A percentile compares a stretch with the other conserved stretches of the same genome.
These are phyloP conservation scores for Rhogogaster chlorosoma DNA, from an alignment of 2,888 invertebrate genomes.

Conservation along the genomic window DNA sequence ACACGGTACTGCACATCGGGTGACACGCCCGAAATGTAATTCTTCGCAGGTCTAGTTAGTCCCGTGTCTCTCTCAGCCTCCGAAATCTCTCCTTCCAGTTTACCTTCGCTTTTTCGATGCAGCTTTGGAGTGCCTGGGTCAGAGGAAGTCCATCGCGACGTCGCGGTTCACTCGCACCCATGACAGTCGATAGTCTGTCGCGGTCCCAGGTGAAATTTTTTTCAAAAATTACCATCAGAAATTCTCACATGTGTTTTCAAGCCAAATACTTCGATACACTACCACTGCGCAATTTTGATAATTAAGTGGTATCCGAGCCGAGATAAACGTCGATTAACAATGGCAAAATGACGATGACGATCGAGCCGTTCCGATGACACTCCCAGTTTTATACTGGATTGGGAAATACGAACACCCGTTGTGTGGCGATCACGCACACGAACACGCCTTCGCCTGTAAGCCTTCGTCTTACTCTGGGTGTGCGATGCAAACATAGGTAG, in stretches of 20 bases:
- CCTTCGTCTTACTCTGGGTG: slow-evolving; percentile 66
- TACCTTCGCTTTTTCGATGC: neutral
- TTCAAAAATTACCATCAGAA: no score
- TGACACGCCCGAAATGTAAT: slow-evolving; percentile 60
- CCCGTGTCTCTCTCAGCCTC: neutral
- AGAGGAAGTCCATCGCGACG: neutral
- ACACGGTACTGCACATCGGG: slow-evolving; percentile 68
- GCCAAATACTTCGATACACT: neutral
- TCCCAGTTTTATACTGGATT: neutral
- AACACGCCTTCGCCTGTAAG: slow-evolving; percentile 58
- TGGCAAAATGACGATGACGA: neutral
- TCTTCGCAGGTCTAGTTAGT: neutral
- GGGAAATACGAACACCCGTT: slow-evolving; percentile 62
- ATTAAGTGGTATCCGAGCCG: neutral
- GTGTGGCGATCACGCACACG: slow-evolving; percentile 62
- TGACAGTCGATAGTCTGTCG: neutral
- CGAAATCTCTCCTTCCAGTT: neutral
- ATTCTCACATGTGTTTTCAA: neutral
- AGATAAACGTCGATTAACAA: neutral
- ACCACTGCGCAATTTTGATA: neutral
- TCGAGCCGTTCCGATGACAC: neutral
- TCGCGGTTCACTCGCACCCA: neutral
- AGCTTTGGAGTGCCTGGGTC: neutral
- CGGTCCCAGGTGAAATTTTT: neutral
- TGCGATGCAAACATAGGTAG: slow-evolving; percentile 67